Evolutionary conservation across 1,140 invertebrate genomes (phyloP), one percentile per base, ranked within the genome.

Genomic region (Formica selysi): DNA sequence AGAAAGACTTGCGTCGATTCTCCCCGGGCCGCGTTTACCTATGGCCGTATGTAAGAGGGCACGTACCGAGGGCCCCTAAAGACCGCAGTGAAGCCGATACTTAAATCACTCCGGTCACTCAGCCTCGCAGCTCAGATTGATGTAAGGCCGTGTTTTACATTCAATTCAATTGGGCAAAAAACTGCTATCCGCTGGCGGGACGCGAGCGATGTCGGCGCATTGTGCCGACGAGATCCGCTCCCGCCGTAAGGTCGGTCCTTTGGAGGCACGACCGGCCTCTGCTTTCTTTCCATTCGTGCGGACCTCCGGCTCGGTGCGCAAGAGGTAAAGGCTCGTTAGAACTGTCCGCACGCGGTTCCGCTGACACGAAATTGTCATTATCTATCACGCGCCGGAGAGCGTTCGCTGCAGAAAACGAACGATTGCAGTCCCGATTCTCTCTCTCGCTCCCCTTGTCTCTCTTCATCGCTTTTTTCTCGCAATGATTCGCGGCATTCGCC

Each of bases 101-200:
- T 94, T 95, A 94, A 94, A 94, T 94, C 93, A 94, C 91, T 92
- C 89, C 79, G 92, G 92, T 94, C 94, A 94, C 93, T 94, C 94
- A 94, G 94, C 87, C 92, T 93, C 92, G 93, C 93, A 92, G 93
- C 92, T 94, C 92, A 93, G 94, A 95, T 95, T 95, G 94, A 95
- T 95, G 94, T 94, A 95, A 94, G 91, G 93, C 94, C 94, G 91
- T 95, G 94, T 95, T 95, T 95, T 95, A 95, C 94, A 95, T 95
- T 94, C 93, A 94, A 94, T 94, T 94, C 94, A 94, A 94, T 94
- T 94, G 94, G 92, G 92, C 93, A 94, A 94, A 94, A 94, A 94
- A 94, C 93, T 93, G 91, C 93, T 93, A 92, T 94, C 91, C 92
- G 92, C 89, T 93, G 88, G 76, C 89, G 85, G 76, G 88, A 88